Percentiles rank a stretch among this genome's conserved stretches.
Evolutionary conservation across 2,113 vertebrate genomes (phyloP).

Genomic region (Ceyx cyanopectus): DNA sequence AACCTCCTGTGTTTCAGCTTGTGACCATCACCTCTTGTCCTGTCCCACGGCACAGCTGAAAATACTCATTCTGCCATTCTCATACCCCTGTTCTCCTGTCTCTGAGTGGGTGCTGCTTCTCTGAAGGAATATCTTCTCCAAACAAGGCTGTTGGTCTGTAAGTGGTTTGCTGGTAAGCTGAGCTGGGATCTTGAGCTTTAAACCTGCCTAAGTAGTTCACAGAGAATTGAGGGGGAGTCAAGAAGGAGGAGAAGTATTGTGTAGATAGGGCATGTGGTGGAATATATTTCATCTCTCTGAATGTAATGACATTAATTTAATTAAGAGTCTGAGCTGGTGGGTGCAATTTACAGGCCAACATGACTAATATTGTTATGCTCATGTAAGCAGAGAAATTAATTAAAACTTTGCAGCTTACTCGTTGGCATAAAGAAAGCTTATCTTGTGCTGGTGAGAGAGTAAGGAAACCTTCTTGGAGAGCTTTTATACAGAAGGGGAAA

Average conservation of each 20-base stretch:
- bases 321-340: conserved; percentile 13
- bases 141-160: not conserved
- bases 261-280: not conserved
- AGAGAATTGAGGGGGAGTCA: not conserved
- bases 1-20: no score
- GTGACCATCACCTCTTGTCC: no score
- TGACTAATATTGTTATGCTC: conserved; percentile 56
- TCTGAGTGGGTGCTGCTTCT: not conserved
- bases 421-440: conserved; percentile 12
- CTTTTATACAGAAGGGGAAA: conserved; percentile 23
- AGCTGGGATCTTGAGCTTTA: not conserved
- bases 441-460: conserved; percentile 51
- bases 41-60: no score
- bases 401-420: conserved; percentile 41
- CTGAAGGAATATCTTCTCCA: not conserved
- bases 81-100: not conserved
- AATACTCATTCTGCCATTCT: not conserved
- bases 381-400: conserved; percentile 71
- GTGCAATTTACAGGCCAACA: conserved; percentile 51
- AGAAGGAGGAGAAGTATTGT: not conserved
- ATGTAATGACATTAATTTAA: conserved; percentile 53
- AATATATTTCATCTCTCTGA: conserved; percentile 51
- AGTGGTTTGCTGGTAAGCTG: not conserved
- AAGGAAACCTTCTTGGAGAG: conserved; percentile 41
- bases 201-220: not conserved